Percentiles rank a stretch among this genome's conserved stretches.
Conservation (phyloP, 2,113 vertebrate species). For the Amphiprion percula region DNA sequence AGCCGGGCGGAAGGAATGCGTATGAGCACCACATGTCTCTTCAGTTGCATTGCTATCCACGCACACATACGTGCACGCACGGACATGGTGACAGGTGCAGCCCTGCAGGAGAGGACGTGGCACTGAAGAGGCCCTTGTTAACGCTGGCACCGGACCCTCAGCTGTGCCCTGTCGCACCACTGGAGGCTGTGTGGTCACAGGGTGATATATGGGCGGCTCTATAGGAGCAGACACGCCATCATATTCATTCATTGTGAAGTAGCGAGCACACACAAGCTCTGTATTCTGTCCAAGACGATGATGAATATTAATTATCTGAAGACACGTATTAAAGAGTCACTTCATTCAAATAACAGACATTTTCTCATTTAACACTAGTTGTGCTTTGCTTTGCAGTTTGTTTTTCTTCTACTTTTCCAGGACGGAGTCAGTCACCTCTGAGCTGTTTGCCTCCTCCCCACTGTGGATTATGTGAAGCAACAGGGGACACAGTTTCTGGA, state of each 20-base stretch:
- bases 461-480: constrained; percentile 28
- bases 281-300: constrained; percentile 30
- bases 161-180: constrained; percentile 54
- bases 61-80: constrained; percentile 16
- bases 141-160: constrained; percentile 59
- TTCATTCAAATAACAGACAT: not conserved
- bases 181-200: constrained; percentile 61
- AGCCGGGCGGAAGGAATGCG: constrained; percentile 67
- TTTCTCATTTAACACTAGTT: not conserved
- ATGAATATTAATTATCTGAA: constrained; percentile 24
- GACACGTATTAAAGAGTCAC: not conserved
- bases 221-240: constrained; percentile 57
- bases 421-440: not conserved
- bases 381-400: not conserved
- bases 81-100: constrained; percentile 70
- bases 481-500: constrained; percentile 11
- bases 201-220: constrained; percentile 60
- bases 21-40: constrained; percentile 67
- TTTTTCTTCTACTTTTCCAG: constrained; percentile 10
- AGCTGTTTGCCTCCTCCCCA: constrained; percentile 16
- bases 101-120: constrained; percentile 39
- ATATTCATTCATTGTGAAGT: constrained; percentile 27
- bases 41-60: constrained; percentile 45
- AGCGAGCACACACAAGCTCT: constrained; percentile 33
- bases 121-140: constrained; percentile 62